Conservation (phyloP, 2,888 invertebrate species). For the Palloptera scutellata region DNA sequence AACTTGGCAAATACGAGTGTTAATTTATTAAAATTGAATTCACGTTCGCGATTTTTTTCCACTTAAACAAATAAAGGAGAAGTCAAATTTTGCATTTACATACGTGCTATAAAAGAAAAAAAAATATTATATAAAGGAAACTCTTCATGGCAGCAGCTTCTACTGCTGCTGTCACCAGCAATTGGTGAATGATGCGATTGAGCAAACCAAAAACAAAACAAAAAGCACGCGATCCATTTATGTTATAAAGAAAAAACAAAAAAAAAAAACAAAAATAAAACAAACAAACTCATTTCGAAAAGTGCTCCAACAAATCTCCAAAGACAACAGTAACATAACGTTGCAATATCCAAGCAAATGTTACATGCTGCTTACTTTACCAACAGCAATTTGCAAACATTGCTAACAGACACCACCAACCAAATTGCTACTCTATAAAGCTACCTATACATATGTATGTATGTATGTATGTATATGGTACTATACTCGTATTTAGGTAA, state of each 20-base stretch:
- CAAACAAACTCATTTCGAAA: slow-evolving; percentile 23
- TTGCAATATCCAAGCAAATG: slow-evolving; percentile 29
- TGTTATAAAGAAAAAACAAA: background rate
- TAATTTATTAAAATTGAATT: slow-evolving; percentile 26
- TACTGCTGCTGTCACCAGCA: background rate
- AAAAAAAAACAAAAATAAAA: background rate
- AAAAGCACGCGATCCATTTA: background rate
- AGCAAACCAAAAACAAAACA: background rate
- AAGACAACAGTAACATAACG: slow-evolving; percentile 20
- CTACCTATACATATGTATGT: background rate
- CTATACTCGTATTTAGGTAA: no score
- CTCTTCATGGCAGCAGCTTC: background rate
- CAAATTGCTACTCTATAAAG: background rate
- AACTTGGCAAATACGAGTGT: slow-evolving; percentile 13
- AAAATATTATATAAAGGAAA: background rate
- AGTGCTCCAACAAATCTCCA: slow-evolving; percentile 24
- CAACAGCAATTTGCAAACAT: slow-evolving; percentile 21
- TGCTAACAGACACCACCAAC: background rate
- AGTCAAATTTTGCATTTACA: no score
- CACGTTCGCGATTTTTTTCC: slow-evolving; percentile 18
- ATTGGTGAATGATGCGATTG: background rate
- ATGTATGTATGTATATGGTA: background rate
- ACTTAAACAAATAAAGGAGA: slow-evolving; percentile 7
- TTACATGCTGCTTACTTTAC: slow-evolving; percentile 7
- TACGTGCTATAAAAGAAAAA: background rate